phyloP scores from a whole-genome alignment of 2,888 invertebrate species.

The Nemotelus nigrinus region DNA sequence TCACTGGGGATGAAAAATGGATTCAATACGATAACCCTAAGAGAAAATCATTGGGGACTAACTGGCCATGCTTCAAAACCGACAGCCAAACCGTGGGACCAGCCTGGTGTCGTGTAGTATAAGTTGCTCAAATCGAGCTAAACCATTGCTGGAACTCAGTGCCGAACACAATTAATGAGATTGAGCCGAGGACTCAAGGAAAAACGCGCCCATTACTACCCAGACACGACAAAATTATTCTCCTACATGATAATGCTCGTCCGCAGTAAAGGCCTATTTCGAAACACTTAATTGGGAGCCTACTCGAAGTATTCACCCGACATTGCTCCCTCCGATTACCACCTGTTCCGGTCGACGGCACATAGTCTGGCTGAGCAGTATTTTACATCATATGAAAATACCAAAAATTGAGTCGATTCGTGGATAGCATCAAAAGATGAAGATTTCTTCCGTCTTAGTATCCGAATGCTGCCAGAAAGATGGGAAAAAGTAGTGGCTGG shows the following conservation, averaged over 20 bases:
- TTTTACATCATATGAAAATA: constrained; percentile 35
- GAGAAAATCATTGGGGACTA: constrained; percentile 28
- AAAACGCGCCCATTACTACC: constrained; percentile 42
- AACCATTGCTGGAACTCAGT: constrained; percentile 34
- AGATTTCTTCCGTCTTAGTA: constrained; percentile 28
- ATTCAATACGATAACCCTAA: constrained; percentile 42
- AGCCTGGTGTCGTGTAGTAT: constrained; percentile 35
- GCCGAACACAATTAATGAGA: constrained; percentile 32
- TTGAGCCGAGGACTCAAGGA: constrained; percentile 24
- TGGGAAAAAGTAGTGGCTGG: constrained; percentile 29
- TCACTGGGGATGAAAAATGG: constrained; percentile 43
- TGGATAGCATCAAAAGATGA: constrained; percentile 38
- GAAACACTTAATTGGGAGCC: constrained; percentile 35
- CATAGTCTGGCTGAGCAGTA: constrained; percentile 36
- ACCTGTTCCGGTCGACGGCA: constrained; percentile 41
- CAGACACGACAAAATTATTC: constrained; percentile 25
- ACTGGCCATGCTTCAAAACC: neutral
- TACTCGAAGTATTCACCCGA: constrained; percentile 44
- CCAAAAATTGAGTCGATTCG: constrained; percentile 47
- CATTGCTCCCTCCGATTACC: constrained; percentile 41
- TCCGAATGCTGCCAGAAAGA: constrained; percentile 39
- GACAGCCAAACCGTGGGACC: constrained; percentile 39
- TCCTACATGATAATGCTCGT: constrained; percentile 40
- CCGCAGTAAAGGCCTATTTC: constrained; percentile 16
- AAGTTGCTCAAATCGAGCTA: constrained; percentile 45